Conservation (phyloP, 2,797 vertebrate species). For the Poecile montanus region DNA sequence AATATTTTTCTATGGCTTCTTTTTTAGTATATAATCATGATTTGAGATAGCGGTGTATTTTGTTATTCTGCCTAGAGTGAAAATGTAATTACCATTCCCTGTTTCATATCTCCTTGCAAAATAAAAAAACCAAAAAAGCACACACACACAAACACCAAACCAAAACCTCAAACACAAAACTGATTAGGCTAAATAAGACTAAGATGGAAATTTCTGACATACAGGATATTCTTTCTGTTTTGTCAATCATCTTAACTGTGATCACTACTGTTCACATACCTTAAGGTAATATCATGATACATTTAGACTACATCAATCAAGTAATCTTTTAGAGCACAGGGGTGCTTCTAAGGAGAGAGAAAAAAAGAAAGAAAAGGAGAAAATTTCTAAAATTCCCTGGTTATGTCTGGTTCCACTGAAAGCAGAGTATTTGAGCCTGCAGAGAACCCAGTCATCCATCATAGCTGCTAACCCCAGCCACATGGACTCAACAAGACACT, state of each 20-base stretch:
- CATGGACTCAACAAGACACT: not conserved
- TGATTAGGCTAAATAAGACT: not conserved
- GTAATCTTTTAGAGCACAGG: not conserved
- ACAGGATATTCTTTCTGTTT: not conserved
- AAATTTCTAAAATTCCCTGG: not conserved
- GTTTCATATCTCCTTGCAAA: not conserved
- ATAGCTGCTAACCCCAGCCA: not conserved
- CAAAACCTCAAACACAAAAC: not conserved
- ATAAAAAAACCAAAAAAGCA: not conserved
- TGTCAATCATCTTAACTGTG: not conserved
- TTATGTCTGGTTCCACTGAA: not conserved
- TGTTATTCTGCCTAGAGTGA: not conserved
- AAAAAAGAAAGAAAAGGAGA: not conserved
- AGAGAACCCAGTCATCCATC: not conserved
- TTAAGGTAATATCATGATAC: not conserved
- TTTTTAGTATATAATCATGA: slow-evolving; percentile 39
- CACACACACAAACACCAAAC: not conserved
- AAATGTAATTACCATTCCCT: not conserved
- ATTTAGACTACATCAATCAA: not conserved
- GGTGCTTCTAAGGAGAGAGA: not conserved
- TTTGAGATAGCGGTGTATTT: slow-evolving; percentile 4
- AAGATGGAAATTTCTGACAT: not conserved
- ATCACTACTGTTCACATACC: not conserved
- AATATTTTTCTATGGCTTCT: slow-evolving; percentile 11
- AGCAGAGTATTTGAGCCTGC: not conserved